Conservation (phyloP, 2,888 invertebrate genomes). For the Synanthedon andrenaeformis region DNA sequence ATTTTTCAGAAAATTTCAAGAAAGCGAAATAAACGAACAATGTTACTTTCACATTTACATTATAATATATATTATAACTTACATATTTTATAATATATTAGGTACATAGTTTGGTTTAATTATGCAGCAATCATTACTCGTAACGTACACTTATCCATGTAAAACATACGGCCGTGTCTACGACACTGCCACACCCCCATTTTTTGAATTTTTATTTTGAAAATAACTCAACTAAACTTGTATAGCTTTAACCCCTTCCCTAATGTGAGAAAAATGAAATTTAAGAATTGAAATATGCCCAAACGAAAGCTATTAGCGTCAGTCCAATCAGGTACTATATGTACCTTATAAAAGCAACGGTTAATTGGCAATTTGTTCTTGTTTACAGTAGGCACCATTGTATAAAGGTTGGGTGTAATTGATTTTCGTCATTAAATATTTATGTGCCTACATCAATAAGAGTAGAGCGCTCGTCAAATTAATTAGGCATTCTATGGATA, state of each 20-base stretch:
- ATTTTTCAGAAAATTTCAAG: no score
- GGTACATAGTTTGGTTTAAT: no score
- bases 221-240: no score
- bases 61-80: no score
- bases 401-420: conserved; percentile 15
- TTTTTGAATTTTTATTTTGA: no score
- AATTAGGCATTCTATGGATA: not conserved
- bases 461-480: conserved; percentile 3
- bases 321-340: not conserved
- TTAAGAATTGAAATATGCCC: not conserved
- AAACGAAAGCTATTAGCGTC: not conserved
- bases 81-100: no score
- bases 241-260: not conserved
- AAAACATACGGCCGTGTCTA: no score
- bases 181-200: no score
- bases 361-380: conserved; percentile 26
- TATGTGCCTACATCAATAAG: conserved; percentile 1
- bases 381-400: conserved; percentile 19
- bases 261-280: not conserved
- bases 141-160: no score
- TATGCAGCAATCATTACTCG: no score
- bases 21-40: no score
- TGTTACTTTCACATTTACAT: no score
- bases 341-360: conserved; percentile 15
- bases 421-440: conserved; percentile 13